Evolutionary conservation across 2,113 vertebrate genomes (phyloP).

Genomic region (Galbula dea): DNA sequence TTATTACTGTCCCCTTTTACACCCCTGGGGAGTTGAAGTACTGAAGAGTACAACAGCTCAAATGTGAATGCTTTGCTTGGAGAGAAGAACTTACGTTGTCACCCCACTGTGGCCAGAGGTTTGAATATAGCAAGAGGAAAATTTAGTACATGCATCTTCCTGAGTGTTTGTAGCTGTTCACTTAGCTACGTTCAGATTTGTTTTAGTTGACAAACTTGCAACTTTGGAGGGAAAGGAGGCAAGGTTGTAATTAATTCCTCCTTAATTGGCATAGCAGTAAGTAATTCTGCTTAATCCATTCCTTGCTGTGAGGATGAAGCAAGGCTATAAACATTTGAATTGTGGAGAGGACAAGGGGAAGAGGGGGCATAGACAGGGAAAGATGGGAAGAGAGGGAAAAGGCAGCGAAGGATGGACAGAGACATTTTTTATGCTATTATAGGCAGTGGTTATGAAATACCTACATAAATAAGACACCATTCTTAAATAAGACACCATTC

Average conservation of each 20-base stretch:
- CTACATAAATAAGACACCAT: neutral
- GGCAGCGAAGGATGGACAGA: neutral
- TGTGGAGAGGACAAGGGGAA: neutral
- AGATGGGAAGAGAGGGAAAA: neutral
- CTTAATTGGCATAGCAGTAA: constrained; percentile 42
- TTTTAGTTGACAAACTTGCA: neutral
- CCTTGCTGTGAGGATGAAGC: constrained; percentile 50
- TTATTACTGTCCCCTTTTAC: neutral
- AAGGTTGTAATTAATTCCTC: constrained; percentile 47
- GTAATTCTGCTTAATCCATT: constrained; percentile 57
- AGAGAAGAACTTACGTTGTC: neutral
- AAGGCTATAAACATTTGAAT: constrained; percentile 18
- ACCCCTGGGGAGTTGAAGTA: neutral
- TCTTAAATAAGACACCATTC: neutral
- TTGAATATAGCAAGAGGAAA: neutral
- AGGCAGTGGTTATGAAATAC: neutral
- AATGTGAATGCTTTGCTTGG: neutral
- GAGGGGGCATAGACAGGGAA: neutral
- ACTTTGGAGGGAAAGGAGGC: neutral
- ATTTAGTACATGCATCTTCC: neutral
- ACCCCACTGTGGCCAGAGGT: neutral
- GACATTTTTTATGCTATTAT: neutral
- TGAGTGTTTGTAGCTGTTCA: neutral
- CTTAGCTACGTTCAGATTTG: neutral
- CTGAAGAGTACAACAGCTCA: neutral